These are phyloP conservation scores for Brachirus orientalis DNA, from an alignment of 2,113 vertebrate genomes.

Conservation along the genomic window DNA sequence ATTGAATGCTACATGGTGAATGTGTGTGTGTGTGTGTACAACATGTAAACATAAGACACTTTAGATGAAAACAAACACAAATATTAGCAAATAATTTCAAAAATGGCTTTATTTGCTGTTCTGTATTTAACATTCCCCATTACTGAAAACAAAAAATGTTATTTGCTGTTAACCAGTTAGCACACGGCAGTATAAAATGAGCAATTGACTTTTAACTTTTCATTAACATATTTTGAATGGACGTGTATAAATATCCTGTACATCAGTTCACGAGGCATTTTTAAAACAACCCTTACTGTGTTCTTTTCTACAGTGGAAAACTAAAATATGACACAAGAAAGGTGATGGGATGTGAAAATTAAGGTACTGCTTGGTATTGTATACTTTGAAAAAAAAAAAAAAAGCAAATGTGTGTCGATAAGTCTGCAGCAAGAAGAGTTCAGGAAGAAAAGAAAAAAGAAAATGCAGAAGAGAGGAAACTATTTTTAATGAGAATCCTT, in stretches of 20 bases:
- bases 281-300: slow-evolving; percentile 1
- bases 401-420: slow-evolving; percentile 1
- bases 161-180: slow-evolving; percentile 33
- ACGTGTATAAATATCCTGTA: slow-evolving; percentile 48
- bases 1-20: too few relatives aligned
- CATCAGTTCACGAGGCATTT: slow-evolving; percentile 9
- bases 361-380: slow-evolving; percentile 42
- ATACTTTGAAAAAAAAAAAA: slow-evolving; percentile 11
- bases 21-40: too few relatives aligned
- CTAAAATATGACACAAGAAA: background rate
- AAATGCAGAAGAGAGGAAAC: too few relatives aligned
- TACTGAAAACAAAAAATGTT: slow-evolving; percentile 31
- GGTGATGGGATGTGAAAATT: slow-evolving; percentile 2
- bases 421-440: background rate
- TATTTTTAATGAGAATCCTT: slow-evolving; percentile 32
- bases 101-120: slow-evolving; percentile 62
- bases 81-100: slow-evolving; percentile 27
- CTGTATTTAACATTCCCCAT: slow-evolving; percentile 49
- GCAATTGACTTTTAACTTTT: background rate
- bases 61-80: too few relatives aligned
- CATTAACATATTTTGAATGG: background rate
- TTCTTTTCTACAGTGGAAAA: slow-evolving; percentile 8
- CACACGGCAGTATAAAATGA: slow-evolving; percentile 55
- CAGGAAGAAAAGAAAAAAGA: slow-evolving; percentile 10
- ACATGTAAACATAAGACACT: too few relatives aligned